Conservation (phyloP, 2,797 vertebrate genomes). For the Petrocephalus schoutedeni region DNA sequence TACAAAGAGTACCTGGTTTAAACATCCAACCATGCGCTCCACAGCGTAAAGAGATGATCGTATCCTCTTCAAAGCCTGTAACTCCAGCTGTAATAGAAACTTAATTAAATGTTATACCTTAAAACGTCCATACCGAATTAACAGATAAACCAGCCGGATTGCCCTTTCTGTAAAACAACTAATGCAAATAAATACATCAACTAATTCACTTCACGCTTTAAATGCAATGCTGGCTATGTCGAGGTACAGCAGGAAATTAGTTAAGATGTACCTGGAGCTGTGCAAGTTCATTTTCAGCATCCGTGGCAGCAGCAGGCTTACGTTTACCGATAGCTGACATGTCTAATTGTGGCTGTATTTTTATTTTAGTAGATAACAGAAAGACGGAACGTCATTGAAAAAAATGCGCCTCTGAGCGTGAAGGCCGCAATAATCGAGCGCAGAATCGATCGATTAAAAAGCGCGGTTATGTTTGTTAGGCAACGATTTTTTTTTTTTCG, state of each 20-base stretch:
- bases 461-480: background rate
- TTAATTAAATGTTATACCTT: background rate
- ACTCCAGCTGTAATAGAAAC: slow-evolving; percentile 15
- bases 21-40: slow-evolving; percentile 11
- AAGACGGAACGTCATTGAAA: background rate
- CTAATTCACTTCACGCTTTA: background rate
- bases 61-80: slow-evolving; percentile 11
- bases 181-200: background rate
- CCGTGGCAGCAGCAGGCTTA: background rate
- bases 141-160: background rate
- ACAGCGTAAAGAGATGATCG: slow-evolving; percentile 21
- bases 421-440: slow-evolving; percentile 19
- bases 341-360: background rate
- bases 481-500: background rate
- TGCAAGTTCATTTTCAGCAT: slow-evolving; percentile 1
- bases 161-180: background rate
- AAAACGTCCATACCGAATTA: background rate
- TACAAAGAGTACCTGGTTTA: slow-evolving; percentile 2
- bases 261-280: slow-evolving; percentile 18
- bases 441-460: background rate
- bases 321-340: slow-evolving; percentile 10
- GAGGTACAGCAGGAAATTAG: background rate
- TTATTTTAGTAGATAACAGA: background rate
- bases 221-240: background rate
- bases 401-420: background rate